Conservation (phyloP, 1,140 invertebrate species). For the Anastrepha obliqua region DNA sequence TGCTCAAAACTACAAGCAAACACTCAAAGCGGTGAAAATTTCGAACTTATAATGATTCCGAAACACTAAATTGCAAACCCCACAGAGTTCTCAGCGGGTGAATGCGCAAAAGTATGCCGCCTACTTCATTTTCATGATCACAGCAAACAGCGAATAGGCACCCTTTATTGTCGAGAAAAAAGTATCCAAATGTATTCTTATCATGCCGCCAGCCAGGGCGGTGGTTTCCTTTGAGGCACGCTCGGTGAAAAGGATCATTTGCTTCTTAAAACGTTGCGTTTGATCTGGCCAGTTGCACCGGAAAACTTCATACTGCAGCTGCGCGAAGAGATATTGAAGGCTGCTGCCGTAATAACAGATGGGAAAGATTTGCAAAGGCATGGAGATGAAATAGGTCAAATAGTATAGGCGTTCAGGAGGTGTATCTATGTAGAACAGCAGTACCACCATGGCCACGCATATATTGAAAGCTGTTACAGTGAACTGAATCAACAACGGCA, state of each 20-base stretch:
- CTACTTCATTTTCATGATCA: conserved; percentile 59
- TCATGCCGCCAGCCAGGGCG: conserved; percentile 66
- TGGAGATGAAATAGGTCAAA: conserved; percentile 61
- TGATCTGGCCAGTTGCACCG: conserved; percentile 66
- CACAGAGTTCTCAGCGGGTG: no score
- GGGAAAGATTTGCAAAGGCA: conserved; percentile 65
- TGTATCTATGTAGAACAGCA: conserved; percentile 63
- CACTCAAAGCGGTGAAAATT: no score
- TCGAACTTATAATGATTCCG: no score
- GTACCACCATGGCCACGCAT: conserved; percentile 60
- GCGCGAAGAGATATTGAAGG: conserved; percentile 61
- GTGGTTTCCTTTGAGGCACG: conserved; percentile 61
- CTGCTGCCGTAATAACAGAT: conserved; percentile 68
- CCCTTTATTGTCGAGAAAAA: conserved; percentile 65
- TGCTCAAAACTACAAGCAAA: no score
- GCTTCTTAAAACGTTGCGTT: conserved; percentile 62
- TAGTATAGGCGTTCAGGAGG: conserved; percentile 61
- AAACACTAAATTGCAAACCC: no score
- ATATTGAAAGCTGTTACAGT: conserved; percentile 63
- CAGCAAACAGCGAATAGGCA: conserved; percentile 67
- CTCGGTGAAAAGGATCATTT: conserved; percentile 68
- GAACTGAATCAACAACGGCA: conserved; percentile 68
- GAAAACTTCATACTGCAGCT: conserved; percentile 66
- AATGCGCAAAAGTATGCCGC: no score
- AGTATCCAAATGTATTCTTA: conserved; percentile 65